Conservation (phyloP, 1,140 invertebrate genomes). For the Parapsyche elsis region DNA sequence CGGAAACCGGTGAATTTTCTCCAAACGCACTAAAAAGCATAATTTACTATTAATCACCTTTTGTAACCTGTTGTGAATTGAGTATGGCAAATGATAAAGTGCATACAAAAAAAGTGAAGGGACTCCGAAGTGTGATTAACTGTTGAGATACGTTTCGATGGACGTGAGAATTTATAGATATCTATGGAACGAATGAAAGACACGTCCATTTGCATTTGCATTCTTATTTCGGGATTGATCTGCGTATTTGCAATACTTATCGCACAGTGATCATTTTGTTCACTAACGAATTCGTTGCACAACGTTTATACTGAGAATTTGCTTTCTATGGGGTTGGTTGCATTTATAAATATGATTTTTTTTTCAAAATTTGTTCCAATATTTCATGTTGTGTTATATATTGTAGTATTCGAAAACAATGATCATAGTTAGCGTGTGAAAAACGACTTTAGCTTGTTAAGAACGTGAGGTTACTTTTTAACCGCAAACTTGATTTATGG, state of each 20-base stretch:
- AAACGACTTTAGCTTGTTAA: not conserved
- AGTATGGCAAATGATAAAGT: not conserved
- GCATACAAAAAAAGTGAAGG: slow-evolving; percentile 4
- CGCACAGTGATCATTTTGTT: no score
- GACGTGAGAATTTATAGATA: no score
- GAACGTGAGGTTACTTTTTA: not conserved
- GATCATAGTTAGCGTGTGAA: slow-evolving; percentile 10
- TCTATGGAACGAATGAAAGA: no score
- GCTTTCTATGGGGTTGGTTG: no score
- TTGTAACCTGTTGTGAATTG: slow-evolving; percentile 10
- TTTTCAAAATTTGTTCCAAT: not conserved
- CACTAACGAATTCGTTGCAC: not conserved
- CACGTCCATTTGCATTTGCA: no score
- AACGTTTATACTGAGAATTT: no score
- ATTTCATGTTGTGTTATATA: not conserved
- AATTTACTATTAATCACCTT: slow-evolving; percentile 11
- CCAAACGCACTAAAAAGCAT: no score
- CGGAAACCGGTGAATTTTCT: not conserved
- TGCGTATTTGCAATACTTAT: no score
- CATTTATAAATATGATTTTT: not conserved
- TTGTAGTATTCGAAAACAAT: not conserved
- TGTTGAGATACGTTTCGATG: no score
- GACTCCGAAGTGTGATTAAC: not conserved
- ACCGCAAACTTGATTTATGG: not conserved
- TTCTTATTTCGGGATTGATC: no score